A percentile compares a stretch with the other conserved stretches of the same genome.
Conservation (phyloP, 2,797 vertebrate species). For the Premnoplex brunnescens region DNA sequence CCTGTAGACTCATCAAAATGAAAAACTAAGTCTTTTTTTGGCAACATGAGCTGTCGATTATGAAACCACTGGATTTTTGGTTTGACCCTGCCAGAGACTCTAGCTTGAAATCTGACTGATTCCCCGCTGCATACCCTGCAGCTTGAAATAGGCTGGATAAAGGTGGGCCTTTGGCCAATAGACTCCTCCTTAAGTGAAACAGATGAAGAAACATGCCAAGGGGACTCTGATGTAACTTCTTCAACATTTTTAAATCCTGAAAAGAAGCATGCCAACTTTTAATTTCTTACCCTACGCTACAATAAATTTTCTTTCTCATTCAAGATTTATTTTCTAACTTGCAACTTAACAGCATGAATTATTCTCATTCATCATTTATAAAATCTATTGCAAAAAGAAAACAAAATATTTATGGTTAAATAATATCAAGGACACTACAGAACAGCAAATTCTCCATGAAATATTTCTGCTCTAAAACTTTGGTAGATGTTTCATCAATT, state of each 20-base stretch:
- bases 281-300: slow-evolving; percentile 67
- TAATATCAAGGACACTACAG: neutral
- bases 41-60: slow-evolving; percentile 82
- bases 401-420: neutral
- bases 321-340: slow-evolving; percentile 17
- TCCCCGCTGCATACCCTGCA: slow-evolving; percentile 85
- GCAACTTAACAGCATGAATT: neutral
- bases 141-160: slow-evolving; percentile 89
- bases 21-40: slow-evolving; percentile 90
- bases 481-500: neutral
- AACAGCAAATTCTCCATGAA: neutral
- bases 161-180: slow-evolving; percentile 86
- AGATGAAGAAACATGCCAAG: slow-evolving; percentile 82
- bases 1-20: slow-evolving; percentile 90
- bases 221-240: slow-evolving; percentile 79
- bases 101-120: slow-evolving; percentile 90
- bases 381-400: slow-evolving; percentile 38
- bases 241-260: slow-evolving; percentile 85
- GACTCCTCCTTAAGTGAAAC: slow-evolving; percentile 85
- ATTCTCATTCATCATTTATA: neutral
- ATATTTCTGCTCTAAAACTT: neutral
- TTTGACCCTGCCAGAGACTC: slow-evolving; percentile 84
- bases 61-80: slow-evolving; percentile 92
- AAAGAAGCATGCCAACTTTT: slow-evolving; percentile 88
- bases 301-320: slow-evolving; percentile 29